A percentile compares a stretch with the other conserved stretches of the same genome.
Conservation (phyloP, 1,140 invertebrate species). For the Nephila pilipes region DNA sequence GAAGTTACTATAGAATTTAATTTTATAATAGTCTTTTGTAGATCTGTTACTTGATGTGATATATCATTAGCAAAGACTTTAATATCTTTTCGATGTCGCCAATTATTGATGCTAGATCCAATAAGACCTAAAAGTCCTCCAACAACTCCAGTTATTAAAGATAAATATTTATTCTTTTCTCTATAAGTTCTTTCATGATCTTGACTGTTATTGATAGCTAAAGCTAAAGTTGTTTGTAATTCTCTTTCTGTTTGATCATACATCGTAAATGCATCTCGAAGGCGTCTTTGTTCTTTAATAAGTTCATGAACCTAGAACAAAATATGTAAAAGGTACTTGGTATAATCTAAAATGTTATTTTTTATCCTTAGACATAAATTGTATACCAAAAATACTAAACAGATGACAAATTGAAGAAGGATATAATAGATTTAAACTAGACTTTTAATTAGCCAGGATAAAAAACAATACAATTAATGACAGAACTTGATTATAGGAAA, state of each 20-base stretch:
- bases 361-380: too few species aligned
- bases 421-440: too few species aligned
- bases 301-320: conserved; percentile 61
- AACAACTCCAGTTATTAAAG: conserved; percentile 60
- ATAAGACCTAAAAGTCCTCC: conserved; percentile 58
- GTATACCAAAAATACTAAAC: too few species aligned
- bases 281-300: conserved; percentile 50
- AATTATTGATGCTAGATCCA: conserved; percentile 61
- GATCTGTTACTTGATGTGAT: conserved; percentile 34
- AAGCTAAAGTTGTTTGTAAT: conserved; percentile 56
- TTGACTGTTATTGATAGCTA: conserved; percentile 68
- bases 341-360: too few species aligned
- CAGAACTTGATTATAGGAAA: too few species aligned
- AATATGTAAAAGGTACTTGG: background rate
- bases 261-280: conserved; percentile 43
- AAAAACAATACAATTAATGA: too few species aligned
- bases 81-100: conserved; percentile 67
- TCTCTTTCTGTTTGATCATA: conserved; percentile 61
- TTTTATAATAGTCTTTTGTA: conserved; percentile 39
- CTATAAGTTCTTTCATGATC: conserved; percentile 69
- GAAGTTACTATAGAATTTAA: background rate
- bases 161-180: conserved; percentile 73
- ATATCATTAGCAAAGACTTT: conserved; percentile 57
- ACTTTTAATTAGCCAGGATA: too few species aligned
- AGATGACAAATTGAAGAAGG: too few species aligned